A percentile compares a stretch with the other conserved stretches of the same genome.
Conservation (phyloP, 2,113 vertebrate genomes). For the Bucco capensis region DNA sequence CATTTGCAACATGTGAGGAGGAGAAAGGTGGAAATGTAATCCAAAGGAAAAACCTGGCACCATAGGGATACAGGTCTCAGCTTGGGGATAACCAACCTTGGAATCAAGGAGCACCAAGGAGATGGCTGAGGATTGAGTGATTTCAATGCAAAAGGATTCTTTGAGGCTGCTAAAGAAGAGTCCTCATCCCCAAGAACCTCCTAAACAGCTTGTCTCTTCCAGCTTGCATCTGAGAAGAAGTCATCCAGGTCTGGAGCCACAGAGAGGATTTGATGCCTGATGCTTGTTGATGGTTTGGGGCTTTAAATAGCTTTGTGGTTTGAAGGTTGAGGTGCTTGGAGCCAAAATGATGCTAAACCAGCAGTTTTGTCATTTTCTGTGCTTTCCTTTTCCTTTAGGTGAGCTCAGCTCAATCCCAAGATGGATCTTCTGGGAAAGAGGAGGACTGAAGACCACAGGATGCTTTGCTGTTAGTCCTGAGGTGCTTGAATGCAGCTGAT, state of each 20-base stretch:
- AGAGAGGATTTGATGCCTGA: not conserved
- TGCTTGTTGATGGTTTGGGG: fast-evolving
- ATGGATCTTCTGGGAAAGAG: not conserved
- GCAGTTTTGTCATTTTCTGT: not conserved
- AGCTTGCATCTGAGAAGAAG: not conserved
- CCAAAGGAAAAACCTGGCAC: not conserved
- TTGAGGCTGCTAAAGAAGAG: not conserved
- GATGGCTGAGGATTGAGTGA: not conserved
- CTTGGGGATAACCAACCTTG: not conserved
- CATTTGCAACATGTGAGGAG: not conserved
- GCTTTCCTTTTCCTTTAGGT: not conserved
- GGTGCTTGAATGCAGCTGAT: not conserved
- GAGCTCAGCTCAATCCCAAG: not conserved
- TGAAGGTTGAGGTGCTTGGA: not conserved
- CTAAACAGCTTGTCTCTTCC: not conserved
- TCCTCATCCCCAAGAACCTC: not conserved
- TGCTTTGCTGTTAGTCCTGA: not conserved
- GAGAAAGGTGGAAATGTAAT: not conserved
- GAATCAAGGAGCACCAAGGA: not conserved
- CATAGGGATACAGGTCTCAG: not conserved
- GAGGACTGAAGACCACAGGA: not conserved
- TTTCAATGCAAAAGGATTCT: not conserved
- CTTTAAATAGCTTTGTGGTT: not conserved
- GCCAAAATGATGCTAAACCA: not conserved
- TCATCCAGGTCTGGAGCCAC: not conserved